phyloP scores from a whole-genome alignment of 1,140 invertebrate genomes.

The Epicauta chinensis region DNA sequence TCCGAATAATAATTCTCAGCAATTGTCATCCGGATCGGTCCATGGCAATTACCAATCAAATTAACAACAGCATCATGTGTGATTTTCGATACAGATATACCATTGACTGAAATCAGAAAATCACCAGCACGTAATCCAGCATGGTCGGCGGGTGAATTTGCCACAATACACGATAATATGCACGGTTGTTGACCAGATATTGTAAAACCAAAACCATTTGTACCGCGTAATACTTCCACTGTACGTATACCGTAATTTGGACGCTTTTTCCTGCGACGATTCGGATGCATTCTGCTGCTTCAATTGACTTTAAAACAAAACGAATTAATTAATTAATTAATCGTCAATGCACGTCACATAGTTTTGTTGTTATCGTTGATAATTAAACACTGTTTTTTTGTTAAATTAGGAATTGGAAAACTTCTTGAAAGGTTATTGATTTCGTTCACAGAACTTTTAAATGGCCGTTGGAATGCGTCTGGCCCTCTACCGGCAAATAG shows the following conservation, averaged over 20 bases:
- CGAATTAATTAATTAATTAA: no score
- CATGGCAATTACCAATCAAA: slow-evolving; percentile 78
- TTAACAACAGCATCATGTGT: slow-evolving; percentile 90
- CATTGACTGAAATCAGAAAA: slow-evolving; percentile 87
- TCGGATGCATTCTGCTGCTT: slow-evolving; percentile 53
- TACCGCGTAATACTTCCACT: slow-evolving; percentile 76
- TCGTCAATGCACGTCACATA: slow-evolving; percentile 24
- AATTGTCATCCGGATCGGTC: slow-evolving; percentile 71
- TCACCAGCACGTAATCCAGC: slow-evolving; percentile 86
- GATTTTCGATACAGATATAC: slow-evolving; percentile 78
- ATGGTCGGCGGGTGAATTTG: slow-evolving; percentile 73
- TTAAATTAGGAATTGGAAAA: no score
- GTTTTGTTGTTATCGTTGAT: no score
- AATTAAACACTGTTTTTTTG: no score
- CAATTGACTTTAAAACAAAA: background rate
- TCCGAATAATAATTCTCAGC: slow-evolving; percentile 85
- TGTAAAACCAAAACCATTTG: slow-evolving; percentile 86
- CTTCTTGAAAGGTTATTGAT: slow-evolving; percentile 5
- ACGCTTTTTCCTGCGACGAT: slow-evolving; percentile 70
- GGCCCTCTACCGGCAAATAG: slow-evolving; percentile 12
- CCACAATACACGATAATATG: slow-evolving; percentile 80
- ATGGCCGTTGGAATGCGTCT: slow-evolving; percentile 23
- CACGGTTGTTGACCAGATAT: slow-evolving; percentile 91
- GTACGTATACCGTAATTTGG: slow-evolving; percentile 74
- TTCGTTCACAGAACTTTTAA: slow-evolving; percentile 12